Base-by-base conservation (phyloP, 2,113 vertebrate species). In the Gila orcuttii region DNA sequence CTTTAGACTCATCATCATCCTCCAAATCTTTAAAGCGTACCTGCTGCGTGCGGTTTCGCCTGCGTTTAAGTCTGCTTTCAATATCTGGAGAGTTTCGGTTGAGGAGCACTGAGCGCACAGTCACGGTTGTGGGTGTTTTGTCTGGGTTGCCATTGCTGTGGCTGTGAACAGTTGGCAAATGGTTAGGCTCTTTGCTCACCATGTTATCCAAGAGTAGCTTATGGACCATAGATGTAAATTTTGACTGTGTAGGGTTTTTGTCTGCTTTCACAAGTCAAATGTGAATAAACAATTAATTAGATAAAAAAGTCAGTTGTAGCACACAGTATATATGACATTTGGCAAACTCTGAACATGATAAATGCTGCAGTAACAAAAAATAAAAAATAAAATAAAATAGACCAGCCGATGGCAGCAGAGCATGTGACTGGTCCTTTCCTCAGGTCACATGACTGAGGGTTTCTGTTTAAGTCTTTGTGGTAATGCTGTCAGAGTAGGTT, bases 11-110 rank as follows among this genome's bases (percentile, higher is more conserved):
- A 87, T 89, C 90, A 64, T 92, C 93, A 60, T 96, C 96, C 86
- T 94, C 95, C 87, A 95, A 87, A 91, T 96, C 96, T 91, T 96
- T 96, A 62, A 96, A 97, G 88, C 96, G 96, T 52, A 97, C 96
- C 92, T 96, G 95, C 89, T 96, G 96, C n/a, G 95, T 94, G 83
- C 95, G 95, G 90, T 90, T 95, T 69, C 95, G 94, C 28, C 96
- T 94, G 21, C 95, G 93, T 86, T 94, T 95, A 36, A 95, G 94
- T 77, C 94, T 95, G 81, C 92, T 95, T 92, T 96, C 95, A 33
- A 93, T 91, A 86, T 95, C 95, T 1, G 94, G 95, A 3, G 95
- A 96, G 91, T 96, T 95, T 36, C 95, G 93, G 89, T 95, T 96
- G 59, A 96, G 95, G 89, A 96, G 92, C 86, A 96, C 96, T 0